Evolutionary conservation across 2,888 invertebrate genomes (phyloP), one percentile per base, ranked within the genome.

Genomic region (Cephalotes varians): DNA sequence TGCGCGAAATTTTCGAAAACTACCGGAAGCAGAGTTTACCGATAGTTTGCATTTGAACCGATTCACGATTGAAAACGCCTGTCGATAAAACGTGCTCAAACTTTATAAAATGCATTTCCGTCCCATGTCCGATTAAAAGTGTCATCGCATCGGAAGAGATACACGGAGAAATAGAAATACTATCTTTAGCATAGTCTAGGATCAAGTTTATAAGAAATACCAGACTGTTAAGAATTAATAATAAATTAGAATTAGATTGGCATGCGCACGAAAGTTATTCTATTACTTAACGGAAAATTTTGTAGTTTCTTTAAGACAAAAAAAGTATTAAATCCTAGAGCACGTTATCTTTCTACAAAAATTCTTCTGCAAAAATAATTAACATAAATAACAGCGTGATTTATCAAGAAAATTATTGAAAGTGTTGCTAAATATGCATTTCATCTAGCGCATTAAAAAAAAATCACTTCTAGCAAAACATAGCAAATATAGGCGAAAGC

Each of bases 11-110:
- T 85, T 56, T 56, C 58, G 34, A 44, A 60, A 81, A 81, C 64
- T 74, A 60, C 51, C 73, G 49, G 40, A 44, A 44, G n/a, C 31
- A n/a, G 3, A 54, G 47, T 74, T 74, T 72, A 37, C 18, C 60
- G 56, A 62, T 83, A 40, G 73, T 84, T 82, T 81, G 81, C 81
- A 83, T 87, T 88, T 86, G 82, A 88, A 87, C 34, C 71, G 47
- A 21, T 62, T 47, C 56, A 79, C 85, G 84, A 90, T 89, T 88
- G 88, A 81, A 85, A 76, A 71, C 86, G 85, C 51, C 72, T 76
- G 81, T 82, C 79, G 62, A 81, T 85, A 84, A 86, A 90, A 88
- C 87, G 85, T 86, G 87, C 82, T 18, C 51, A 51, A 87, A 90
- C 81, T 90, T 87, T 88, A 83, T 80, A 85, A 86, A 89, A 84